These are phyloP conservation scores for Petrocephalus schoutedeni DNA, from an alignment of 2,797 vertebrate species.

Conservation along the genomic window DNA sequence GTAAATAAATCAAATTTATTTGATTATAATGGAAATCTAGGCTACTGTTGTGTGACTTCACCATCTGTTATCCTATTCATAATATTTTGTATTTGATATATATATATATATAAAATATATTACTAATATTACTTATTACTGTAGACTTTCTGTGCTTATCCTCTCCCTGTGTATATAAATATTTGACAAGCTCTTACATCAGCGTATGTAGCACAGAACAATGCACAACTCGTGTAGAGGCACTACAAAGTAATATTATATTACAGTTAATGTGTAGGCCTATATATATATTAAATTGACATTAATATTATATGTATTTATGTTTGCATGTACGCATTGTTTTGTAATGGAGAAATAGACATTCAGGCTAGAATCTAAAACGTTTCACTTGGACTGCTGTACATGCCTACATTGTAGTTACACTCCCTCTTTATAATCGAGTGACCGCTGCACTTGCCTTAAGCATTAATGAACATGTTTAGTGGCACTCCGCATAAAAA, in stretches of 20 bases:
- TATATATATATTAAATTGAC: not conserved
- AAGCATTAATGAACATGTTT: not conserved
- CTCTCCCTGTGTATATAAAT: not conserved
- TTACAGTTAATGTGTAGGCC: not conserved
- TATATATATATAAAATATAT: not conserved
- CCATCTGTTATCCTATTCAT: not conserved
- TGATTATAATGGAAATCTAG: not conserved
- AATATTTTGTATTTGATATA: not conserved
- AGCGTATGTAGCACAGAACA: not conserved
- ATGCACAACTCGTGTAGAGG: not conserved
- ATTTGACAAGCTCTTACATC: not conserved
- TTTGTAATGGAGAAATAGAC: not conserved
- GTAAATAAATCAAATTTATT: not conserved
- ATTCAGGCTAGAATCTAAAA: not conserved
- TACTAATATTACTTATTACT: not conserved
- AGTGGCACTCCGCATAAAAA: not conserved
- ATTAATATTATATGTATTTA: not conserved
- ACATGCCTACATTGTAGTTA: not conserved
- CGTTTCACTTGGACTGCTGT: not conserved
- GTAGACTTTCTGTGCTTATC: not conserved
- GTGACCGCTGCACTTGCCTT: not conserved
- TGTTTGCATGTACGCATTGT: not conserved
- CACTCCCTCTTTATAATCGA: not conserved
- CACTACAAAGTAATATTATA: not conserved
- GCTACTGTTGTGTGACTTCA: not conserved